A percentile compares a stretch with the other conserved stretches of the same genome.
Evolutionary conservation across 2,888 invertebrate species (phyloP).

Genomic region (Litoditis marina): DNA sequence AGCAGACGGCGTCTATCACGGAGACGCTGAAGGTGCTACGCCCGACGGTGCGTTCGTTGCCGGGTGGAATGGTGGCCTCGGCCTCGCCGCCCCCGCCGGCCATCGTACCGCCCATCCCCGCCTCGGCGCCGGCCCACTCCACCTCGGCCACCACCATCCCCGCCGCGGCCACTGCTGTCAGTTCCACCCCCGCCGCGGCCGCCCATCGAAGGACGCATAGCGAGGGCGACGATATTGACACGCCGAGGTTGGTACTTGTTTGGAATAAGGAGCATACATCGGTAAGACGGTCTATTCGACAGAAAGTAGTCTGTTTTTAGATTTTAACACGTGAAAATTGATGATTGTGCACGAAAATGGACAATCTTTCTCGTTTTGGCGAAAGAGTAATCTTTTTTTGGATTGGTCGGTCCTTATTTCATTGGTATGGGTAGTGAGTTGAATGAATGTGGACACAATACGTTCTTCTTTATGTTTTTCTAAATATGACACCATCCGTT

Average conservation of each 20-base stretch:
- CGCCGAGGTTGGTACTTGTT: neutral
- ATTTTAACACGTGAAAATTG: no score
- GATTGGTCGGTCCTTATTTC: no score
- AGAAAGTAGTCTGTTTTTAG: no score
- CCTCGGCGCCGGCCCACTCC: neutral
- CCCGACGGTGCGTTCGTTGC: conserved; percentile 8
- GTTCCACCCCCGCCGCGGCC: neutral
- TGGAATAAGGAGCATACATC: no score
- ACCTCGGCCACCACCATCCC: neutral
- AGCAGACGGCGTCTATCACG: conserved; percentile 13
- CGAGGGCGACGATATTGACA: conserved; percentile 17
- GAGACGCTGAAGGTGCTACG: conserved; percentile 14
- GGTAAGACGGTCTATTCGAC: no score
- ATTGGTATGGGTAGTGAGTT: no score
- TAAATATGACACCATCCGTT: no score
- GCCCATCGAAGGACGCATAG: conserved; percentile 16
- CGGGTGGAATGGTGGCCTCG: conserved; percentile 11
- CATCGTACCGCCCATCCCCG: neutral
- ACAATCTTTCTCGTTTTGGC: no score
- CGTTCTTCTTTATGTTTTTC: no score
- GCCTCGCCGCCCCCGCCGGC: neutral
- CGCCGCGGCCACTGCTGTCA: neutral
- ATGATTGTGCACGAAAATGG: no score
- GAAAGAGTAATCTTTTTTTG: no score
- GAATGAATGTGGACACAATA: no score